Percentiles rank a stretch among this genome's conserved stretches.
Evolutionary conservation across 2,888 invertebrate genomes (phyloP).

Genomic region (Anthoptus insignis): DNA sequence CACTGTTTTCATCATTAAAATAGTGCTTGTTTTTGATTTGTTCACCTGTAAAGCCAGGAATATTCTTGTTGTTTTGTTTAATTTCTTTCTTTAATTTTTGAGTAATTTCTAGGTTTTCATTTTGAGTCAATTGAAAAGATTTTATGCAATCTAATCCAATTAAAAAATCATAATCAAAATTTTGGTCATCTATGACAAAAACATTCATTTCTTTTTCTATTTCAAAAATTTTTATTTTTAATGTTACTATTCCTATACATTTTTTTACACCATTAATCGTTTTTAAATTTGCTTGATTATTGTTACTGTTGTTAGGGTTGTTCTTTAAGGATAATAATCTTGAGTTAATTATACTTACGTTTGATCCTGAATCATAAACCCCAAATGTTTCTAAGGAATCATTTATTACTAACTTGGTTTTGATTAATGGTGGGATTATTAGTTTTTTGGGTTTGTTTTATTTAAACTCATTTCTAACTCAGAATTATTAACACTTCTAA

Average conservation of each 20-base stretch:
- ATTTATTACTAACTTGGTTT: conserved; percentile 12
- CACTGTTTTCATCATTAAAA: background rate
- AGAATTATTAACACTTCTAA: conserved; percentile 17
- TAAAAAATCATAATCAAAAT: conserved; percentile 23
- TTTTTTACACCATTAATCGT: conserved; percentile 32
- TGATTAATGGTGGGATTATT: conserved; percentile 9
- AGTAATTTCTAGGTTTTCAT: conserved; percentile 22
- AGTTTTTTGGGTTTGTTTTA: conserved; percentile 23
- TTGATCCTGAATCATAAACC: conserved; percentile 33
- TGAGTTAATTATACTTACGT: conserved; percentile 26
- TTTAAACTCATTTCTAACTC: conserved; percentile 34
- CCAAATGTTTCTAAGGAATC: conserved; percentile 7
- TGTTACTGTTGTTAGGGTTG: background rate
- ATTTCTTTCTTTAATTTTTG: background rate
- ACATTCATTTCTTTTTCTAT: conserved; percentile 41
- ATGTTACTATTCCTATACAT: conserved; percentile 24
- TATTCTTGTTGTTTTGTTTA: too few relatives aligned
- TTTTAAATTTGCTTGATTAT: conserved; percentile 27
- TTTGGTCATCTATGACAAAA: conserved; percentile 42
- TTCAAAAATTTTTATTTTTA: conserved; percentile 41
- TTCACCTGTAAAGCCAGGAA: too few relatives aligned
- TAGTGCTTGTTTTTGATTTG: too few relatives aligned
- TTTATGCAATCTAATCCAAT: conserved; percentile 21
- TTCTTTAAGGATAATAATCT: conserved; percentile 5
- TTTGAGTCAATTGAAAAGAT: conserved; percentile 7